Evolutionary conservation across 2,113 vertebrate genomes (phyloP).

Genomic region (Australoheros scitulus): DNA sequence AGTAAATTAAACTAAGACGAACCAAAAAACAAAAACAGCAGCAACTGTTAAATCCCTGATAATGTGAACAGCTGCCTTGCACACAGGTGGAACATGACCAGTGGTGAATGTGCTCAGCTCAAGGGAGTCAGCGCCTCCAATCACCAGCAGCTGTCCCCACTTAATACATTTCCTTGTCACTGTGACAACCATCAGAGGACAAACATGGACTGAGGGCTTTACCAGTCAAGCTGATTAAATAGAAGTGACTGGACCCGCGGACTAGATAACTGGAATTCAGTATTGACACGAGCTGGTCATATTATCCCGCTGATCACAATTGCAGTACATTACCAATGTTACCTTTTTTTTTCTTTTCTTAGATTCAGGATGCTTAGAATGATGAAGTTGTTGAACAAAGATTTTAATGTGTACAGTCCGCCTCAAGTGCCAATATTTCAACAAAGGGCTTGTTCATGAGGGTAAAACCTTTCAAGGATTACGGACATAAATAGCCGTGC

Average conservation of each 20-base stretch:
- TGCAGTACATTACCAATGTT: neutral
- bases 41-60: conserved; percentile 14
- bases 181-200: conserved; percentile 58
- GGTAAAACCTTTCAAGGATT: conserved; percentile 53
- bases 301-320: neutral
- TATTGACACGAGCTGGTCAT: neutral
- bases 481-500: conserved; percentile 47
- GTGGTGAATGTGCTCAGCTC: conserved; percentile 19
- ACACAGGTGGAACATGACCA: conserved; percentile 22
- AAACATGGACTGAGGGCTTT: conserved; percentile 34
- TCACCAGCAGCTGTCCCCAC: conserved; percentile 61
- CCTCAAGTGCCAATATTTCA: neutral
- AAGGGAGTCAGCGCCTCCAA: conserved; percentile 34
- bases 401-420: neutral
- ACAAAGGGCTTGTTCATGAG: conserved; percentile 58
- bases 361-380: neutral
- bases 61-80: conserved; percentile 22
- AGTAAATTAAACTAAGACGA: neutral
- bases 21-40: neutral
- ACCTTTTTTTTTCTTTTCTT: fast-evolving
- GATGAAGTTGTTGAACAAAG: conserved; percentile 1
- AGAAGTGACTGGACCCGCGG: neutral
- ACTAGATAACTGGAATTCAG: neutral
- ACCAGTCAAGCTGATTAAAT: conserved; percentile 33
- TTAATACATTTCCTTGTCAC: conserved; percentile 59